A percentile compares a stretch with the other conserved stretches of the same genome.
phyloP scores from a whole-genome alignment of 2,113 vertebrate species.

The Nicator chloris region DNA sequence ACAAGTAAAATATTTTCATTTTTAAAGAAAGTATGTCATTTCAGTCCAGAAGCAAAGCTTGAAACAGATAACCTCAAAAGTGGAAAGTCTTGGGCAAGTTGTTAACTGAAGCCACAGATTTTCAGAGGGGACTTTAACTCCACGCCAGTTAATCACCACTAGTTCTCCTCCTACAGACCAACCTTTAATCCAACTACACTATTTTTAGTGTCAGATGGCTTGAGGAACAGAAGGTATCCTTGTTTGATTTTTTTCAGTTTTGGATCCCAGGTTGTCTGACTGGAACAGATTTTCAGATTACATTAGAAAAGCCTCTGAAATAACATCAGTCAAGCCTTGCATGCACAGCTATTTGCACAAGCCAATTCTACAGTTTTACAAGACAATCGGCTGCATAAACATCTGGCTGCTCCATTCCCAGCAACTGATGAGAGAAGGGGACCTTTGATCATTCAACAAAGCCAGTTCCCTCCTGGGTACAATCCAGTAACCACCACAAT shows the following conservation, averaged over 20 bases:
- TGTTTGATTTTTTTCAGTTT: not conserved
- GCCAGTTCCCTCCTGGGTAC: not conserved
- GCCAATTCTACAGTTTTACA: slow-evolving; percentile 4
- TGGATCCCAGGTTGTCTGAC: not conserved
- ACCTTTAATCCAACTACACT: not conserved
- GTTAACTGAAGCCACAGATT: not conserved
- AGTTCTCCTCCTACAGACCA: not conserved
- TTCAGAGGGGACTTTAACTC: not conserved
- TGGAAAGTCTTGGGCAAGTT: not conserved
- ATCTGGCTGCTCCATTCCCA: slow-evolving; percentile 10
- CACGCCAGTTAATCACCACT: not conserved
- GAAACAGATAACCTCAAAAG: slow-evolving; percentile 14
- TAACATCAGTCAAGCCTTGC: not conserved
- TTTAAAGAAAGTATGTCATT: not conserved
- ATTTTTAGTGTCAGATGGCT: not conserved
- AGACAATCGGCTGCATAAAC: not conserved
- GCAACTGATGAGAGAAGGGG: not conserved
- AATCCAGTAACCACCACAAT: not conserved
- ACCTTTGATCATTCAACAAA: slow-evolving; percentile 8
- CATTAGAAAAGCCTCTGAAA: slow-evolving; percentile 30
- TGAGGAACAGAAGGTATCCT: not conserved
- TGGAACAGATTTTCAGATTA: slow-evolving; percentile 4
- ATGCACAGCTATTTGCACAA: slow-evolving; percentile 9
- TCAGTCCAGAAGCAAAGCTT: not conserved
- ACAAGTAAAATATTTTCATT: not conserved